A percentile compares a stretch with the other conserved stretches of the same genome.
Evolutionary conservation across 2,888 invertebrate genomes (phyloP).

Genomic region (Macropis europaea): DNA sequence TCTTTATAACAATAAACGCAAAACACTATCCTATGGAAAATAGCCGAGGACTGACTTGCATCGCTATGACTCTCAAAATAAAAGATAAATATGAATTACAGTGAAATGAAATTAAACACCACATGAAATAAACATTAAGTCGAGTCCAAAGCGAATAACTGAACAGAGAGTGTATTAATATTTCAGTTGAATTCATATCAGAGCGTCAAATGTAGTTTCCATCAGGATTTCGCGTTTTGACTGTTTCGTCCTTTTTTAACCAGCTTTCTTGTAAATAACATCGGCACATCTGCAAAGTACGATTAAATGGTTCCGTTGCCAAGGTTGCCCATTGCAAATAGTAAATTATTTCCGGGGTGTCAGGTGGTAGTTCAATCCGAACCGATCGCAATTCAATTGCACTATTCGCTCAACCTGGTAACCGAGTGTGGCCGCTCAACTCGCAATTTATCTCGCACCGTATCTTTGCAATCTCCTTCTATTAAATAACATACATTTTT

Average conservation of each 20-base stretch:
- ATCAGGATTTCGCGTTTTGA: not conserved
- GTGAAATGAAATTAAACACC: too few relatives aligned
- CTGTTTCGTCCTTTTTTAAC: conserved; percentile 9
- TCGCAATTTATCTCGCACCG: conserved; percentile 55
- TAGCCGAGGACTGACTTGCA: too few relatives aligned
- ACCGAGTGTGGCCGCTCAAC: conserved; percentile 59
- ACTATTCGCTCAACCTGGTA: conserved; percentile 71
- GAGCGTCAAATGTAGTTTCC: not conserved
- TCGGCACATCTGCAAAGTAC: conserved; percentile 45
- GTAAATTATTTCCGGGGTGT: conserved; percentile 71
- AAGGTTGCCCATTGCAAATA: conserved; percentile 68
- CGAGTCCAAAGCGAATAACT: too few relatives aligned
- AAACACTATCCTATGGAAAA: too few relatives aligned
- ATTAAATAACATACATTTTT: conserved; percentile 27
- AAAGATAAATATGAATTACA: too few relatives aligned
- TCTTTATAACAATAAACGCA: too few relatives aligned
- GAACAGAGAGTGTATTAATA: too few relatives aligned
- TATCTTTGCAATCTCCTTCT: conserved; percentile 39
- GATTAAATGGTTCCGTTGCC: conserved; percentile 53
- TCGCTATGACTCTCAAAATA: too few relatives aligned
- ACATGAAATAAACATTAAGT: too few relatives aligned
- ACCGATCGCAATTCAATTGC: conserved; percentile 73
- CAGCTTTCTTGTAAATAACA: conserved; percentile 41
- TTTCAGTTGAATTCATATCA: too few relatives aligned
- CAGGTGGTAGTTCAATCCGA: conserved; percentile 74